Evolutionary conservation across 2,797 vertebrate species (phyloP).

Genomic region (Anguilla megastoma): DNA sequence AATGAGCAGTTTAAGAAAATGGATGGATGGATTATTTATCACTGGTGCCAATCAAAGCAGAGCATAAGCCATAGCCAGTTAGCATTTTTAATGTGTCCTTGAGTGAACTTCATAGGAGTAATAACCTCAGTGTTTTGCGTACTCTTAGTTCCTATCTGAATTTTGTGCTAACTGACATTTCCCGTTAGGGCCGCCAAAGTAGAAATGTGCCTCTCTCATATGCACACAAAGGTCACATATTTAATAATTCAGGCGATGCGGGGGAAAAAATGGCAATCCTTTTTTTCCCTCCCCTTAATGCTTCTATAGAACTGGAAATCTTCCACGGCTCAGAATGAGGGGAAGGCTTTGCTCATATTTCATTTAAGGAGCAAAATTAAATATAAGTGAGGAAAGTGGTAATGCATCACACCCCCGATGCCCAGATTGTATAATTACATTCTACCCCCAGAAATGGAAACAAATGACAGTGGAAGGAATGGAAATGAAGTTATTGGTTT

Average conservation of each 20-base stretch:
- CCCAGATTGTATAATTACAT: background rate
- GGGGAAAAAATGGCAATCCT: background rate
- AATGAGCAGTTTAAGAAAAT: background rate
- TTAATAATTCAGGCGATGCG: background rate
- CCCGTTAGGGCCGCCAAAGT: background rate
- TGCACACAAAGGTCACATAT: background rate
- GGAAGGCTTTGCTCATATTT: background rate
- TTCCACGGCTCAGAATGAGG: background rate
- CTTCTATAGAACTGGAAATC: background rate
- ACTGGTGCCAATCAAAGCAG: background rate
- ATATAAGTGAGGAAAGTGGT: background rate
- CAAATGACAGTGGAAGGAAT: background rate
- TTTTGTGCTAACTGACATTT: background rate
- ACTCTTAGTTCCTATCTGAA: background rate
- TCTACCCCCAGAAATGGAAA: background rate
- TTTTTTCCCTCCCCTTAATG: background rate
- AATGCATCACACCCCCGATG: background rate
- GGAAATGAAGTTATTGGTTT: background rate
- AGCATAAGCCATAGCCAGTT: background rate
- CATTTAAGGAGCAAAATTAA: background rate
- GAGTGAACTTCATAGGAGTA: background rate
- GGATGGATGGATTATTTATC: background rate
- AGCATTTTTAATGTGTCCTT: background rate
- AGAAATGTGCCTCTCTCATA: background rate
- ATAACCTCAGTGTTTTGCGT: background rate